phyloP scores from a whole-genome alignment of 2,797 vertebrate genomes.

The Tenualosa thibaudeaui region DNA sequence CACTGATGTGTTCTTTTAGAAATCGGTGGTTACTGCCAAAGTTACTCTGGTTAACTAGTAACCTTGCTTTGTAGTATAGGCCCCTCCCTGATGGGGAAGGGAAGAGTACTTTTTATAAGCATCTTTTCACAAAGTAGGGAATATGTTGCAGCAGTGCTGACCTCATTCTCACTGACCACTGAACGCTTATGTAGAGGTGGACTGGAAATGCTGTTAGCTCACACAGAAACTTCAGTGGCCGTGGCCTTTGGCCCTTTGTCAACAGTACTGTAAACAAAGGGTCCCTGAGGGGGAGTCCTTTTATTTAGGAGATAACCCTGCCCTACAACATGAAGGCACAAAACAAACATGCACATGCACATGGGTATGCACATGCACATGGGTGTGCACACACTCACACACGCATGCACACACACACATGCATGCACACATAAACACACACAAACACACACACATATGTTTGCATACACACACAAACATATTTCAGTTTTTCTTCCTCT shows the following conservation, averaged over 20 bases:
- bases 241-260: constrained; percentile 39
- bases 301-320: constrained; percentile 15
- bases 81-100: background rate
- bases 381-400: background rate
- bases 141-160: background rate
- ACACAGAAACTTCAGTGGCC: constrained; percentile 47
- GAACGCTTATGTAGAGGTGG: background rate
- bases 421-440: background rate
- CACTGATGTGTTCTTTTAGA: too few relatives aligned
- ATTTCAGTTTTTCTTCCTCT: background rate
- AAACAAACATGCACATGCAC: background rate
- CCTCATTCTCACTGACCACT: background rate
- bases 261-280: constrained; percentile 39
- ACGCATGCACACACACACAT: background rate
- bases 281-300: constrained; percentile 35
- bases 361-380: background rate
- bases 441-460: background rate
- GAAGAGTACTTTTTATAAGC: background rate
- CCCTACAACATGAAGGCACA: background rate
- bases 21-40: too few relatives aligned
- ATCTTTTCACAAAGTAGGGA: background rate
- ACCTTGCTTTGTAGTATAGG: too few relatives aligned
- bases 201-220: constrained; percentile 8
- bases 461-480: background rate
- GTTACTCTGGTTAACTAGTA: too few relatives aligned